These are phyloP conservation scores for Eira barbara DNA, from an alignment of 2,113 vertebrate genomes.

Conservation along the genomic window DNA sequence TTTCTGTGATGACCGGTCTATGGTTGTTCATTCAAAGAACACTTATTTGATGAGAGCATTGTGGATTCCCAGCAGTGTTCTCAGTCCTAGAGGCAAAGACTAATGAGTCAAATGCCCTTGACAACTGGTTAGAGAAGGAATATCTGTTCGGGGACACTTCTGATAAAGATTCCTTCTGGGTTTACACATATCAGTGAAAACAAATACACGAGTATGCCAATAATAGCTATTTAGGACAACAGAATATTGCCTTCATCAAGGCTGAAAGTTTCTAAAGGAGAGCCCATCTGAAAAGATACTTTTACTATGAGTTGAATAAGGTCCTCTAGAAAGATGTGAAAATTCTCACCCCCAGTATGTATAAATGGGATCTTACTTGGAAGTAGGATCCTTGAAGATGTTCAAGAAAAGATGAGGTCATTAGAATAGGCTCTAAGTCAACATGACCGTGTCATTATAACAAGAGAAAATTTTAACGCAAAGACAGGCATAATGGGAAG, in stretches of 20 bases:
- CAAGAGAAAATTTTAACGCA: not conserved
- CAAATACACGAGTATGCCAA: not conserved
- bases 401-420: not conserved
- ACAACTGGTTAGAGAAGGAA: not conserved
- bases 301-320: not conserved
- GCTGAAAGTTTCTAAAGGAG: not conserved
- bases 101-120: not conserved
- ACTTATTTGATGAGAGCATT: not conserved
- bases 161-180: not conserved
- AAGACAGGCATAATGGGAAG: not conserved
- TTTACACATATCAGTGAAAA: not conserved
- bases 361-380: not conserved
- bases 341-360: not conserved
- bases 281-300: not conserved
- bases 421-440: not conserved
- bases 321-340: not conserved
- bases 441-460: not conserved
- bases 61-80: not conserved
- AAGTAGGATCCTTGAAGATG: not conserved
- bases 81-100: not conserved
- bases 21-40: not conserved
- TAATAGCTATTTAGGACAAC: not conserved
- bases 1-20: not conserved
- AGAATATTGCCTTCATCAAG: not conserved
- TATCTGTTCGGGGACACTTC: not conserved